Evolutionary conservation across 2,888 invertebrate genomes (phyloP).

Genomic region (Yponomeuta plumbellus): DNA sequence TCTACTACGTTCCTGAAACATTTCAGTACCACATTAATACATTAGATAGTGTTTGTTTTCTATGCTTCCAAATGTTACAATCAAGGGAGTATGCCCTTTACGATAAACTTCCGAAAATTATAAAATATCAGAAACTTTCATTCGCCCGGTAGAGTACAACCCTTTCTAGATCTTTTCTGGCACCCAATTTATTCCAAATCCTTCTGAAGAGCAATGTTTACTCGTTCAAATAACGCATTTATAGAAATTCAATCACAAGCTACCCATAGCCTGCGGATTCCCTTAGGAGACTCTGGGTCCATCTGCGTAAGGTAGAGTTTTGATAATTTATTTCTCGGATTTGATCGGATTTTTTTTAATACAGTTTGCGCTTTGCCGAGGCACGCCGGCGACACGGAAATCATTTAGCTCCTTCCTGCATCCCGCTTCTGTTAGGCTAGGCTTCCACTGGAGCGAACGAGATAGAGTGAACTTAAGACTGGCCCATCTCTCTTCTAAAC

Average conservation of each 20-base stretch:
- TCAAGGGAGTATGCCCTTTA: too few species aligned
- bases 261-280: not conserved
- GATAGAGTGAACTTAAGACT: not conserved
- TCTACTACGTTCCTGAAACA: too few species aligned
- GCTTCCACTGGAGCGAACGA: not conserved
- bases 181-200: too few species aligned
- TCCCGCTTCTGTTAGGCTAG: not conserved
- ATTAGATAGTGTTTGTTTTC: too few species aligned
- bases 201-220: too few species aligned
- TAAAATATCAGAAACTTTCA: too few species aligned
- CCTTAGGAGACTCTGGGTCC: not conserved
- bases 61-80: too few species aligned
- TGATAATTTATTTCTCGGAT: slow-evolving; percentile 1
- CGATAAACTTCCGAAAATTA: too few species aligned
- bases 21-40: too few species aligned
- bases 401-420: slow-evolving; percentile 1
- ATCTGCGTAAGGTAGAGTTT: not conserved
- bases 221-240: not conserved
- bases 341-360: not conserved
- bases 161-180: too few species aligned
- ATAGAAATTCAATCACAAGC: not conserved
- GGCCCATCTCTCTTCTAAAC: too few species aligned
- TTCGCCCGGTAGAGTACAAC: too few species aligned
- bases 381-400: slow-evolving; percentile 5
- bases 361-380: not conserved